phyloP scores from a whole-genome alignment of 2,113 vertebrate species.

The Empidonax traillii region DNA sequence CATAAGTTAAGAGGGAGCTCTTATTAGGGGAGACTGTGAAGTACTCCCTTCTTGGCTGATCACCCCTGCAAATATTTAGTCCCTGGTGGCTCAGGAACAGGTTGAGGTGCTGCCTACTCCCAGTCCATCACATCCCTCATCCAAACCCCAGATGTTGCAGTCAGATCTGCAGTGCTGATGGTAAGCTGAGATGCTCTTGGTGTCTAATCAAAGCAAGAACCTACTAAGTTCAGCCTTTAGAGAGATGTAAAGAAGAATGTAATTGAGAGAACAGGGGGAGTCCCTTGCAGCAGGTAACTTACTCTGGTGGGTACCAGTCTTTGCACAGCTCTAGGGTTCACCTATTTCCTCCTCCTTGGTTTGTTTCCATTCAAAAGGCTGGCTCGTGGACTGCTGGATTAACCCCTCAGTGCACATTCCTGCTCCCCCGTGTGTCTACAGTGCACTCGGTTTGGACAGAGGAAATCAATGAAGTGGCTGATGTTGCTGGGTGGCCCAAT shows the following conservation, averaged over 20 bases:
- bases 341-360: background rate
- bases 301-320: background rate
- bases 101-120: background rate
- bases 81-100: background rate
- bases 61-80: background rate
- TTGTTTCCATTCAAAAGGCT: background rate
- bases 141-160: background rate
- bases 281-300: background rate
- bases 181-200: background rate
- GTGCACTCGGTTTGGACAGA: rapidly evolving
- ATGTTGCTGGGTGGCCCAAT: background rate
- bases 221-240: background rate
- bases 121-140: background rate
- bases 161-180: background rate
- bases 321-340: background rate
- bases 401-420: rapidly evolving
- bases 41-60: background rate
- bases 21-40: background rate
- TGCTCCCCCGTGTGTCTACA: rapidly evolving
- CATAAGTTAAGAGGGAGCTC: background rate
- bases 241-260: background rate
- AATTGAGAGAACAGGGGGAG: background rate
- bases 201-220: background rate
- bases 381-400: background rate
- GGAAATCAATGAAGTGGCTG: rapidly evolving